Base-by-base conservation (phyloP, 2,888 invertebrate genomes). In the Stegana nigrithorax region DNA sequence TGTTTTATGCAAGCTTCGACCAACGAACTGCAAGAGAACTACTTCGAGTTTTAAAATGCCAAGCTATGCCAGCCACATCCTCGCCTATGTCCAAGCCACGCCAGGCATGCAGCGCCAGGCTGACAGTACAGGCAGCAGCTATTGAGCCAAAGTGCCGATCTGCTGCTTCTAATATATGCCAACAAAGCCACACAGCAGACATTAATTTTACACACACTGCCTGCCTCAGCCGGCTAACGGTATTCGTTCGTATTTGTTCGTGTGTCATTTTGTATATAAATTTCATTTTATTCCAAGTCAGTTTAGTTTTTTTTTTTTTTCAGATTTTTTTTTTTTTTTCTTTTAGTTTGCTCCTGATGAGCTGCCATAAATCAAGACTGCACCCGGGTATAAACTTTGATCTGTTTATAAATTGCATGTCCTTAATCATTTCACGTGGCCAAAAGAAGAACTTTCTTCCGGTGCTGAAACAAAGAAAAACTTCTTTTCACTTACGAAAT, bases 371-470 rank as follows among this genome's bases (percentile, higher is more conserved):
- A 67, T 68, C 66, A 67, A 60, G 62, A 23, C 39, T 55, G 55
- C 21, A 26, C 12, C 23, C 58, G 26, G 26, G 19, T 61, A 66
- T 69, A 75, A 77, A 73, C 65, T 71, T 75, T 72, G 73, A 77
- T 77, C 73, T 75, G 56, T 62, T 73, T 71, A 78, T 74, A 75
- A 75, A 75, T 75, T 62, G 65, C 63, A 59, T 23, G 50, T 59
- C 62, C 66, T 78, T 74, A 72, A 74, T 75, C 78, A 78, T 68
- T 62, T 45, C 60, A 65, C 63, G 62, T 69, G 17, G 14, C 1
- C n/a, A 10, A 39, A n/a, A 1, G 17, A 39, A 39, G 4, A 4
- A 14, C 39, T 6, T 2, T 14, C n/a, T 12, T 47, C 2, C n/a
- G n/a, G n/a, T 47, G 17, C 10, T 2, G 19, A 45, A 45, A 17